Evolutionary conservation across 2,888 invertebrate species (phyloP), one percentile per base, ranked within the genome.

Genomic region (Diploptera punctata): DNA sequence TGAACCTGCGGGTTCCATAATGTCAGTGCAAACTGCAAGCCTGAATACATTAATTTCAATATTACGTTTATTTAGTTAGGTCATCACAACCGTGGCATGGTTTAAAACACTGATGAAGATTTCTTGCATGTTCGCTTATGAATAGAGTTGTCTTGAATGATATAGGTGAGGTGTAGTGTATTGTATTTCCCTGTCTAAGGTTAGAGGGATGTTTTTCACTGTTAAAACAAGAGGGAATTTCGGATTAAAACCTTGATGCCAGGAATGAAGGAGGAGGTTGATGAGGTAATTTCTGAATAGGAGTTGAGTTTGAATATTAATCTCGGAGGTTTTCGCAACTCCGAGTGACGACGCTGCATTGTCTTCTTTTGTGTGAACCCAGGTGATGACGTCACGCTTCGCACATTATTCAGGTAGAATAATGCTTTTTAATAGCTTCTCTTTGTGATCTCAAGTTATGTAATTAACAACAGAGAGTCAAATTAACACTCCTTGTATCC

Each of bases 301-400:
- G 47, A 47, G 47, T 43, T 26, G 47, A 65, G 65, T 38, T 33
- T 65, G 65, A 65, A 65, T 65, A 65, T 65, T 65, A 65, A 65
- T 65, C 65, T 65, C 26, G 38, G 21, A 52, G 52, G 52, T 52
- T 52, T 49, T 52, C 52, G 24, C 57, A 57, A 57, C 26, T 57
- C 26, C 26, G 29, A 29, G 57, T 57, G 57, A 26, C n/a, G n/a
- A n/a, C 29, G 47, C 44, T 13, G 26, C 29, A 65, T 65, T 65
- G 65, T 65, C 65, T 65, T 57, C 57, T 57, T 57, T 24, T 29
- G 5, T 31, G 18, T 21, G 26, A 44, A 10, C 24, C 29, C 65
- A 65, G 76, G 77, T 74, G 71, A 33, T 67, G 73, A 73, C 77
- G 78, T 77, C 77, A 77, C 73, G 21, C 38, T 33, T 62, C 67